Percentiles rank a stretch among this genome's conserved stretches.
Conservation (phyloP, 92 coral and sea anemone species). For the Bergia puertoricense region DNA sequence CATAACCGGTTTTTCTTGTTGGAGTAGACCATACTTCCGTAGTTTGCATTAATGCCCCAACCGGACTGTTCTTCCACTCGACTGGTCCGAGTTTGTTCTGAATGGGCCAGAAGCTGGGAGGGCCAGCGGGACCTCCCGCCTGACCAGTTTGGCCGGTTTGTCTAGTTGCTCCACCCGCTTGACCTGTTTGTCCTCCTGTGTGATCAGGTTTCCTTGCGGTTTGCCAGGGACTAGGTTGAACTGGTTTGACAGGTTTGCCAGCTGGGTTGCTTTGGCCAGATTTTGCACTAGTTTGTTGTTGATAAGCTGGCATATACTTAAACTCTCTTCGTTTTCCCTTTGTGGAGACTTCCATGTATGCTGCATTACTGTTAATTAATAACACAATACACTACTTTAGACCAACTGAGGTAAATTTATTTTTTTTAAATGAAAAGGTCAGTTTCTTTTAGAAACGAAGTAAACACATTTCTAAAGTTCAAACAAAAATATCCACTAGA, state of each 20-base stretch:
- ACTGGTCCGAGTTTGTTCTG: background rate
- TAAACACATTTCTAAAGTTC: background rate
- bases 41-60: background rate
- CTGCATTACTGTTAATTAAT: slow-evolving; percentile 7
- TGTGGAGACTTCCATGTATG: slow-evolving; percentile 19
- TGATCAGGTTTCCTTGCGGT: background rate
- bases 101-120: background rate
- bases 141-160: background rate
- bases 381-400: too few relatives aligned
- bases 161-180: background rate
- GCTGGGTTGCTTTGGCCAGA: background rate
- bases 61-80: slow-evolving; percentile 19
- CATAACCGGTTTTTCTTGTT: slow-evolving; percentile 3
- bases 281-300: background rate
- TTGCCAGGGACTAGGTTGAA: background rate
- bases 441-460: too few relatives aligned
- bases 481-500: too few relatives aligned
- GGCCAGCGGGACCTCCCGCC: background rate
- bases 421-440: too few relatives aligned
- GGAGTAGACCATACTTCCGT: slow-evolving; percentile 29
- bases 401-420: too few relatives aligned
- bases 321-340: background rate
- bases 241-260: background rate
- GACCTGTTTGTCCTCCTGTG: background rate
- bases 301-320: slow-evolving; percentile 6